Evolutionary conservation across 2,797 vertebrate species (phyloP).

Genomic region (Girardinus metallicus): DNA sequence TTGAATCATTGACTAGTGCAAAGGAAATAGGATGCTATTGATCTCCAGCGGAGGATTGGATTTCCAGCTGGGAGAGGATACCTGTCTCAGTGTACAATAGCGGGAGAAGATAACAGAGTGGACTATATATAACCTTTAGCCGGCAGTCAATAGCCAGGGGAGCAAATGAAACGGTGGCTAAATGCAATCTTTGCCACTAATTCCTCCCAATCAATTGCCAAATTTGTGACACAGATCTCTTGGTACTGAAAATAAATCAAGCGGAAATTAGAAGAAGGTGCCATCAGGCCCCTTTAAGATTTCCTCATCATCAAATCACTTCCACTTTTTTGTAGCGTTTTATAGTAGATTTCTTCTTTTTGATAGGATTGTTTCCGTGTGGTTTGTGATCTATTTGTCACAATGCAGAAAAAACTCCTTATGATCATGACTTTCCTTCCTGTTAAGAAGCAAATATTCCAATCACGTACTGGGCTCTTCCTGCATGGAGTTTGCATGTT

Average conservation of each 20-base stretch:
- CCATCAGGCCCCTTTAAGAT: not conserved
- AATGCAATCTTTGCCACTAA: conserved; percentile 44
- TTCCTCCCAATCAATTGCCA: conserved; percentile 37
- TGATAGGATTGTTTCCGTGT: not conserved
- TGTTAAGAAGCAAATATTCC: not conserved
- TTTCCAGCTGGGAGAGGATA: conserved; percentile 61
- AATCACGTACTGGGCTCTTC: not conserved
- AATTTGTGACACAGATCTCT: conserved; percentile 50
- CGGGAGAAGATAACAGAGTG: conserved; percentile 62
- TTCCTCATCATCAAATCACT: too few relatives aligned
- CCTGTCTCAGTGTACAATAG: conserved; percentile 50
- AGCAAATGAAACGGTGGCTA: conserved; percentile 54
- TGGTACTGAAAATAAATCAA: conserved; percentile 28
- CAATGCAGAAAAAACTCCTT: not conserved
- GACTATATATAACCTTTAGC: conserved; percentile 62
- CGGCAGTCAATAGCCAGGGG: conserved; percentile 58
- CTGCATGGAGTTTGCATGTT: not conserved
- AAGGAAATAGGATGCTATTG: conserved; percentile 65
- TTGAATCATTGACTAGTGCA: conserved; percentile 49
- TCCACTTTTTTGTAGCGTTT: not conserved
- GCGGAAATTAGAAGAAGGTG: conserved; percentile 13
- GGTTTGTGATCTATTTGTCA: not conserved
- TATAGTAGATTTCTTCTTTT: not conserved
- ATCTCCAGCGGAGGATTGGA: conserved; percentile 57
- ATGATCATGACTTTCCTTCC: not conserved